Evolutionary conservation across 1,140 invertebrate genomes (phyloP).

Genomic region (Rhagoletis pomonella): DNA sequence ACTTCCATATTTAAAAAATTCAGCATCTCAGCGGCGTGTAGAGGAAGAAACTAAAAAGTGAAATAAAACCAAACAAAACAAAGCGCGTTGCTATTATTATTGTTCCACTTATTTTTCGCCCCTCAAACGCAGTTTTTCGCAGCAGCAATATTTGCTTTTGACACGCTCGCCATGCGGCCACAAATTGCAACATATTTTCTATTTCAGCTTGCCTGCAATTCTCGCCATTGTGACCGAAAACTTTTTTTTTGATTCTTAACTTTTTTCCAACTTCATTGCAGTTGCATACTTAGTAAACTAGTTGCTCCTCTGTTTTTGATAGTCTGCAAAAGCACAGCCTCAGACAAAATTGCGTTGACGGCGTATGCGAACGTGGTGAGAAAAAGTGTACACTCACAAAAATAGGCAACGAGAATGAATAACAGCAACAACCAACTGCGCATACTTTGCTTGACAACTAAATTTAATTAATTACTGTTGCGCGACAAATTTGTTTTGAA

Average conservation of each 20-base stretch:
- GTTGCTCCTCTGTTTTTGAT: constrained; percentile 18
- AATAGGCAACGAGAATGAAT: not conserved
- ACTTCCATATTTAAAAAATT: not conserved
- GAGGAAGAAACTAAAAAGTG: too few species aligned
- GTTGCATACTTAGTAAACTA: not conserved
- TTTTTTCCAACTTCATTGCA: not conserved
- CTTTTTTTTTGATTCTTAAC: not conserved
- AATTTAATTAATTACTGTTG: constrained; percentile 52
- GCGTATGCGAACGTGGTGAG: not conserved
- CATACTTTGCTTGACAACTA: constrained; percentile 46
- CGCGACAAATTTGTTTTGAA: constrained; percentile 51
- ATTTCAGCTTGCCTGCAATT: constrained; percentile 4
- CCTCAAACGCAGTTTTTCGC: not conserved
- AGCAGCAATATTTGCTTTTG: constrained; percentile 28
- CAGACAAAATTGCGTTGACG: not conserved
- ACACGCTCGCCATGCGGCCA: constrained; percentile 10
- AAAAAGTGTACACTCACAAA: not conserved
- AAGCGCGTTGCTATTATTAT: not conserved
- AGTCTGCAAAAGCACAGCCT: not conserved
- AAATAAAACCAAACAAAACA: not conserved
- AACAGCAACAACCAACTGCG: not conserved
- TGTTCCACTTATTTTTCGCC: constrained; percentile 37
- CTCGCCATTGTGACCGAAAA: constrained; percentile 2
- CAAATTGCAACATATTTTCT: constrained; percentile 20
- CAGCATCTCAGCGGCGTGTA: too few species aligned